Base-by-base conservation (phyloP, 2,888 invertebrate species). In the Petrolisthes manimaculis region DNA sequence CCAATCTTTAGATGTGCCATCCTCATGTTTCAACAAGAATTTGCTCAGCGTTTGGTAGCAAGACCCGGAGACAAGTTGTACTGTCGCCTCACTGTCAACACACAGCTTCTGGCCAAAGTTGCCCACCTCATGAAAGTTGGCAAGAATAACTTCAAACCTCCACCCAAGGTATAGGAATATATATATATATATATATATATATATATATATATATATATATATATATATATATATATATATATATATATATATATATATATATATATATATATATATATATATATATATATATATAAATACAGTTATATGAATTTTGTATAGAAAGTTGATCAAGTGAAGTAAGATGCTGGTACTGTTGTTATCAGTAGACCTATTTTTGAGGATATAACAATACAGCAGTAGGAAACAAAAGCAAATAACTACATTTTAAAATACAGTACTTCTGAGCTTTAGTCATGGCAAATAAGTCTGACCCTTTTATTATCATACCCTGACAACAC, bases 11-110 rank as follows among this genome's bases (percentile, higher is more conserved):
- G 99, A 91, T 99, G 98, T 94, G 99, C 99, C 24, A 96, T 99
- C 5, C 94, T 99, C 12, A 99, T 99, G 99, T 99, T 99, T 93
- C 99, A 99, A 94, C 95, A 97, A 92, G 99, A 99, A 94, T 99
- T 99, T 94, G 99, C 99, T 2, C 97, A 99, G 92, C 94, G 99
- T 92, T 94, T 99, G 85, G 97, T 98, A 1, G 99, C 99, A 0
- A 97, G 98, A 93, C 98, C 99, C 18, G 99, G 99, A 1, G 99
- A 99, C 92, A 99, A 99, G 93, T 94, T 98, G 12, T 99, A 97
- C 93, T 99, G 99, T 93, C 95, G 99, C 86, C 94, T 99, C 56
- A 99, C 99, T 85, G 96, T 99, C 83, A 99, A 99, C 92, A 98
- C 98, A 56, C 99, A 99, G 92, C 94, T 99, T 24, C 94, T 99